Evolutionary conservation across 2,888 invertebrate species (phyloP).

Genomic region (Watsonalla binaria): DNA sequence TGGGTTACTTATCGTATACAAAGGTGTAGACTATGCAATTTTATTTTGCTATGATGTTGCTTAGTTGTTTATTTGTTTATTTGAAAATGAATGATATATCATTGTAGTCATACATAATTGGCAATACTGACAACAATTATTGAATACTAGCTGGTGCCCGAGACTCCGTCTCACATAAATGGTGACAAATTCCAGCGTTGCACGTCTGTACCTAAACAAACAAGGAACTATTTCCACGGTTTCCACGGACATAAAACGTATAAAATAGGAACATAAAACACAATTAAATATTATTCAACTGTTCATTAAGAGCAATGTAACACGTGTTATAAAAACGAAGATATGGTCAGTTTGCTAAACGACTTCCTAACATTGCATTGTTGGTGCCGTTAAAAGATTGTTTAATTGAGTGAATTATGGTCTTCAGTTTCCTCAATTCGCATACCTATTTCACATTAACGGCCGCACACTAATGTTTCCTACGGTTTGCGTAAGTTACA

Average conservation of each 20-base stretch:
- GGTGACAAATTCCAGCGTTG: not conserved
- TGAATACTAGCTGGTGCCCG: too few species aligned
- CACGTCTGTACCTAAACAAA: not conserved
- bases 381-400: constrained; percentile 31
- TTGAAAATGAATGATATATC: too few species aligned
- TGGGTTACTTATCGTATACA: too few species aligned
- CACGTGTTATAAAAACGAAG: constrained; percentile 12
- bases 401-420: constrained; percentile 42
- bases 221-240: not conserved
- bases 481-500: constrained; percentile 38
- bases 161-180: too few species aligned
- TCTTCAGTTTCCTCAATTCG: constrained; percentile 41
- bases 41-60: too few species aligned
- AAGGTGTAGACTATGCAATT: too few species aligned
- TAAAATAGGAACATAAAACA: not conserved
- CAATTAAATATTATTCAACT: constrained; percentile 1
- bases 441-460: constrained; percentile 35
- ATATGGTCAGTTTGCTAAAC: constrained; percentile 44
- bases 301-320: constrained; percentile 2
- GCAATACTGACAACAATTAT: too few species aligned
- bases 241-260: not conserved
- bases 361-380: constrained; percentile 37
- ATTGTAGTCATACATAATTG: too few species aligned
- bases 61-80: too few species aligned
- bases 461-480: constrained; percentile 35